Evolutionary conservation across 2,888 invertebrate genomes (phyloP), one percentile per base, ranked within the genome.

Genomic region (Helleia helle): DNA sequence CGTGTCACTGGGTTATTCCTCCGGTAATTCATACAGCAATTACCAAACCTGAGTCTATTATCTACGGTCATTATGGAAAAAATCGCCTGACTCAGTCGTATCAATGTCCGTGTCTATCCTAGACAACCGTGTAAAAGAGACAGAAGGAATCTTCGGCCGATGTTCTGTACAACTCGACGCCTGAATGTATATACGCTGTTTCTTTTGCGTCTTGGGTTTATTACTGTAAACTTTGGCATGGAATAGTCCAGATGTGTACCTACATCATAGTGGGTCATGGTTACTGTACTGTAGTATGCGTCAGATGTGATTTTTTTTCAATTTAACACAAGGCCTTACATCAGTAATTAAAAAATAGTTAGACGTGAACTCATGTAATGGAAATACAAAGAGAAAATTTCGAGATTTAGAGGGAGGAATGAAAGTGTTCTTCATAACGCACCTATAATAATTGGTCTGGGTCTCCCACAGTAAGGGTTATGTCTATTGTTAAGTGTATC

Each of bases 1-100:
- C 51, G 54, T 58, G 62, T 58, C 56, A 60, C 55, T 58, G 65
- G 65, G 66, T 65, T 65, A 64, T 64, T 62, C 66, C 66, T 63
- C 36, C 50, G 46, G 46, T 52, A 43, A 51, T 47, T 51, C 29
- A 40, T 41, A 45, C 28, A 42, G 26, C 40, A 40, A 45, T 51
- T 48, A 52, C 42, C 46, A 40, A 46, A 46, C 45, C 29, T 41
- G 42, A 42, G 43, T 41, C 41, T 39, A 46, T 50, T 48, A 44
- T 36, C 24, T 12, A 24, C 31, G 42, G n/a, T 29, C 38, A 12
- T 44, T 40, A 40, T 22, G 8, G 15, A 22, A 22, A 22, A 18
- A 22, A 22, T 7, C 22, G 22, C 1, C 26, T 26, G 26, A 26
- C 2, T 26, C 26, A 26, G 8, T 22, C 22, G 22, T 22, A 7